Conservation (phyloP, 2,113 vertebrate species). For the Ailurus styani region DNA sequence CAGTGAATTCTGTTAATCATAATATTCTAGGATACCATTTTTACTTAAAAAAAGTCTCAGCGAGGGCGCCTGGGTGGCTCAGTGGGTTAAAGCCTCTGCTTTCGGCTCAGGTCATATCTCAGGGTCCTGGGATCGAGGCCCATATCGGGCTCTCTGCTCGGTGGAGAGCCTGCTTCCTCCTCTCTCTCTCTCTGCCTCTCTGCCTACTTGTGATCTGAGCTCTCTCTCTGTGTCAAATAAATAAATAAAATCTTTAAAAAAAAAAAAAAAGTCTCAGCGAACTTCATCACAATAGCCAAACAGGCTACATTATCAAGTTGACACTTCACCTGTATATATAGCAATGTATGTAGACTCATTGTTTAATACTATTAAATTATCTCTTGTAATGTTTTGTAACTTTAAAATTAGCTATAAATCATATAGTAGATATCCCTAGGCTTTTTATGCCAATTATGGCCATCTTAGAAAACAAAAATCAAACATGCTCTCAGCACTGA, state of each 20-base stretch:
- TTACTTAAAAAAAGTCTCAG: conserved; percentile 10
- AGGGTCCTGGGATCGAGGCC: too few relatives aligned
- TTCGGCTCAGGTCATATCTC: too few relatives aligned
- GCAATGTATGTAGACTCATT: background rate
- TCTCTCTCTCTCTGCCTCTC: too few relatives aligned
- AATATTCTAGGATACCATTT: background rate
- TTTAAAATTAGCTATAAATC: background rate
- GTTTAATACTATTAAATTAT: background rate
- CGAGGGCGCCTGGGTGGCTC: too few relatives aligned
- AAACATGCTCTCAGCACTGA: background rate
- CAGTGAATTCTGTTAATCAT: background rate
- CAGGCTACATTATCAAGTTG: background rate
- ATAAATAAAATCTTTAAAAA: too few relatives aligned
- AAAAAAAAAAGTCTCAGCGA: background rate
- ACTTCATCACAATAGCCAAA: conserved; percentile 27
- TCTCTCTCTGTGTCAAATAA: too few relatives aligned
- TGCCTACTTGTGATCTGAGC: too few relatives aligned
- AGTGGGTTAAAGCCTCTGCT: too few relatives aligned
- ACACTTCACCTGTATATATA: background rate
- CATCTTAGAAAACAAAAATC: conserved; percentile 24
- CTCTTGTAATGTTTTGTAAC: conserved; percentile 25
- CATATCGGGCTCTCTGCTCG: too few relatives aligned
- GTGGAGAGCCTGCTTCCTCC: too few relatives aligned
- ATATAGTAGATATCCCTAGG: background rate
- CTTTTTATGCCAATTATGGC: background rate